phyloP scores from a whole-genome alignment of 2,797 vertebrate species.

The Acomys russatus region DNA sequence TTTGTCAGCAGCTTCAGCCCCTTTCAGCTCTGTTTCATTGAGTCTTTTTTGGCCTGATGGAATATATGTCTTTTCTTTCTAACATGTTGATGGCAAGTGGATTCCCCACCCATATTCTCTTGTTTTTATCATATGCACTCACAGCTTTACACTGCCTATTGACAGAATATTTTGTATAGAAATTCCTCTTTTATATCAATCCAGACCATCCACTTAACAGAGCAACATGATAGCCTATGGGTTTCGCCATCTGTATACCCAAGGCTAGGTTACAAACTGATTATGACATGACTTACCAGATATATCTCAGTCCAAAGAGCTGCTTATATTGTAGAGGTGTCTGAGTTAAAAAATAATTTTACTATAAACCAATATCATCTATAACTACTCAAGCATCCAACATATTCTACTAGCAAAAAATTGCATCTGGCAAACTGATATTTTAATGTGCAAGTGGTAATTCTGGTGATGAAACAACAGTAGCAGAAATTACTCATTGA shows the following conservation, averaged over 20 bases:
- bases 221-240: not conserved
- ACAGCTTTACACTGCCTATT: not conserved
- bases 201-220: constrained; percentile 13
- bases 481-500: not conserved
- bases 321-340: not conserved
- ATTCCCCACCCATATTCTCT: not conserved
- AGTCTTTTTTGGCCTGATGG: constrained; percentile 66
- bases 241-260: not conserved
- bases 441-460: constrained; percentile 24
- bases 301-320: not conserved
- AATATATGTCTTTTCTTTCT: constrained; percentile 74
- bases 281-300: not conserved
- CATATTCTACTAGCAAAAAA: constrained; percentile 30
- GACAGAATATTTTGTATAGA: not conserved
- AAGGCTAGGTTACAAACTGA: not conserved
- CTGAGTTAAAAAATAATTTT: constrained; percentile 4
- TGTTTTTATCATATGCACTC: constrained; percentile 8
- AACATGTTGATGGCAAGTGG: constrained; percentile 27
- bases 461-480: constrained; percentile 23
- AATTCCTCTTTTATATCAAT: constrained; percentile 22
- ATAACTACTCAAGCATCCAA: constrained; percentile 2
- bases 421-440: not conserved
- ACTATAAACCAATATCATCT: not conserved
- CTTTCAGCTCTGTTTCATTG: constrained; percentile 73
- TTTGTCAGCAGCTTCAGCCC: constrained; percentile 83